These are phyloP conservation scores for Cataglyphis altisquamis DNA, from an alignment of 2,888 invertebrate species.

Conservation along the genomic window DNA sequence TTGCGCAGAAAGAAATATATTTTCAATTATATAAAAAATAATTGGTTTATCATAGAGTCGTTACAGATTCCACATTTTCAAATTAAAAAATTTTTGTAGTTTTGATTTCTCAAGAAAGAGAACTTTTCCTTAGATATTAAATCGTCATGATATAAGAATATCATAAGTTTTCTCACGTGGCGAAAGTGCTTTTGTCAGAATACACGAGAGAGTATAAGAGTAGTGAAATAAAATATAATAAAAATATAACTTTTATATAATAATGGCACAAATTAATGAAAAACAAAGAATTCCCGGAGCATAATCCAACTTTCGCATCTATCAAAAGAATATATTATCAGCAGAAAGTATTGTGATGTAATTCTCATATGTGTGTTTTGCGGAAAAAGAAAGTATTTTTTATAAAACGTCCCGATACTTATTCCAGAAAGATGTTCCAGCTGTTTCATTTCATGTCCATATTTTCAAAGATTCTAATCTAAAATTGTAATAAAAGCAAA, in stretches of 20 bases:
- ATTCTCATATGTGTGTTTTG: background rate
- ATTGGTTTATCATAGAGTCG: background rate
- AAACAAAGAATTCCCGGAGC: background rate
- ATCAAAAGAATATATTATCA: slow-evolving; percentile 1
- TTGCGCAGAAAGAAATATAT: background rate
- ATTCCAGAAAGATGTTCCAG: background rate
- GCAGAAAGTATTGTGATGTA: slow-evolving; percentile 8
- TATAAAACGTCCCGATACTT: background rate
- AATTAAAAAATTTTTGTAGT: slow-evolving; percentile 22
- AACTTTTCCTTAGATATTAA: background rate
- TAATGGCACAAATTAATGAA: background rate
- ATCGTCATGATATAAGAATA: background rate
- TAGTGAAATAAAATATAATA: background rate
- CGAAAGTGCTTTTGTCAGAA: background rate
- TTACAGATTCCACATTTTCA: background rate
- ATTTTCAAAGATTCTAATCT: background rate
- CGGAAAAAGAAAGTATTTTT: background rate
- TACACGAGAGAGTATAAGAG: background rate
- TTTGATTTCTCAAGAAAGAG: background rate
- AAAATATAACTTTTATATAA: slow-evolving; percentile 6
- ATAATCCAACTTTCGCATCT: background rate
- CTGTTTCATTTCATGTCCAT: background rate
- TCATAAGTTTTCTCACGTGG: background rate
- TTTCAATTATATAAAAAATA: background rate
- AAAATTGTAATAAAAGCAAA: background rate